Conservation (phyloP, 2,888 invertebrate species). For the Coleophora deauratella region DNA sequence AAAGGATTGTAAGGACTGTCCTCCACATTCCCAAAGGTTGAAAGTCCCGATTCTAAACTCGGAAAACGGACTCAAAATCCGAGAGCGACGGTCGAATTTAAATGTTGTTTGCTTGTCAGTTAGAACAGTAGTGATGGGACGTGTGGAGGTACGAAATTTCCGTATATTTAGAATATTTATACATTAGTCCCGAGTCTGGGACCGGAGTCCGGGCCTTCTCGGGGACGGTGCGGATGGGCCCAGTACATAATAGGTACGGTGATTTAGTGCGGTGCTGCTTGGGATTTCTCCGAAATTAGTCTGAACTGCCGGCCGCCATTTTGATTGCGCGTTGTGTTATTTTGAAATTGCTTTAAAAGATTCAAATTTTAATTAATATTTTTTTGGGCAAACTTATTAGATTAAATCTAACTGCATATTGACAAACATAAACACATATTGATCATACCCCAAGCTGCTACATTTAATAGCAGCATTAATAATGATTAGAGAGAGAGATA, state of each 20-base stretch:
- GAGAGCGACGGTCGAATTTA: slow-evolving; percentile 16
- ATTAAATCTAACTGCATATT: too few relatives aligned
- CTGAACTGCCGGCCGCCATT: slow-evolving; percentile 41
- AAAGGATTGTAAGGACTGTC: slow-evolving; percentile 66
- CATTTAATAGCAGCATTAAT: too few relatives aligned
- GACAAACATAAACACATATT: too few relatives aligned
- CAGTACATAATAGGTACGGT: slow-evolving; percentile 63
- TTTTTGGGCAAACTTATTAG: too few relatives aligned
- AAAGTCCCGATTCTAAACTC: slow-evolving; percentile 7
- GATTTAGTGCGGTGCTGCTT: slow-evolving; percentile 61
- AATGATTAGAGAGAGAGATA: too few relatives aligned
- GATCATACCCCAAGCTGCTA: too few relatives aligned
- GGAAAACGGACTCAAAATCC: slow-evolving; percentile 1
- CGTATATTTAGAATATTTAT: slow-evolving; percentile 71
- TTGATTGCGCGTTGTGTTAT: slow-evolving; percentile 30
- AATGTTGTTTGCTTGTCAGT: slow-evolving; percentile 4
- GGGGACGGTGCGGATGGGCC: slow-evolving; percentile 45
- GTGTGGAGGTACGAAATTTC: slow-evolving; percentile 41
- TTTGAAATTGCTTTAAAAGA: slow-evolving; percentile 1
- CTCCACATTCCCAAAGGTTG: slow-evolving; percentile 18
- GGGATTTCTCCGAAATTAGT: slow-evolving; percentile 67
- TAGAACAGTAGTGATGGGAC: slow-evolving; percentile 9
- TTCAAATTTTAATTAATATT: too few relatives aligned
- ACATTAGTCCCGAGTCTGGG: slow-evolving; percentile 52
- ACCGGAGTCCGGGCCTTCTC: slow-evolving; percentile 31